A percentile compares a stretch with the other conserved stretches of the same genome.
Evolutionary conservation across 2,113 vertebrate genomes (phyloP).

Genomic region (Hylia prasina): DNA sequence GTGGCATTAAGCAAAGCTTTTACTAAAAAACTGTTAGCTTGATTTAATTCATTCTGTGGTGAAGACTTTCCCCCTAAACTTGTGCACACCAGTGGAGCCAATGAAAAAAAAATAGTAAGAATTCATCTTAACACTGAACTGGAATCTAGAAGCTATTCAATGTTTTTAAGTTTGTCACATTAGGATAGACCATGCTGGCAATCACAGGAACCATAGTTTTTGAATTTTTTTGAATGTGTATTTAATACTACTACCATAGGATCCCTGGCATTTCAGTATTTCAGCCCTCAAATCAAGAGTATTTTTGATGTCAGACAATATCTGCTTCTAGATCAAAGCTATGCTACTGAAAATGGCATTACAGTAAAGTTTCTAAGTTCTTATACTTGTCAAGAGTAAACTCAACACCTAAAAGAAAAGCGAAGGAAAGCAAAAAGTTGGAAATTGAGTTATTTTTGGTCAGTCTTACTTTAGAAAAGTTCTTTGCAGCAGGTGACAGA

Average conservation of each 20-base stretch:
- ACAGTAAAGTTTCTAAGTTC: neutral
- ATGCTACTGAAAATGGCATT: neutral
- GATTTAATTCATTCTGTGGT: neutral
- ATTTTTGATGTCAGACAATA: neutral
- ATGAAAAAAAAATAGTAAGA: neutral
- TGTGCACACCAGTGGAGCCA: neutral
- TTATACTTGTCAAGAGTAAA: neutral
- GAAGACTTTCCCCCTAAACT: neutral
- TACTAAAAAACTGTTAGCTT: neutral
- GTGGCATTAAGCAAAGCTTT: neutral
- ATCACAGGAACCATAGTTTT: neutral
- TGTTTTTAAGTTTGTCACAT: neutral
- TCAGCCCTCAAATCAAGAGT: constrained; percentile 27
- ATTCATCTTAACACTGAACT: neutral
- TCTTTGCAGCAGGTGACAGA: neutral
- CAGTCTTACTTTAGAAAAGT: neutral
- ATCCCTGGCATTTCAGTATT: neutral
- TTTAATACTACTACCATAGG: neutral
- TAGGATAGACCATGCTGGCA: neutral
- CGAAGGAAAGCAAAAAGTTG: neutral
- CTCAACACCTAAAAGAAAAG: neutral
- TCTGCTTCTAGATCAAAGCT: constrained; percentile 25
- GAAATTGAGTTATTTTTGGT: neutral
- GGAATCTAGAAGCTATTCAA: neutral
- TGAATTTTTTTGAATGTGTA: neutral